A percentile compares a stretch with the other conserved stretches of the same genome.
These are phyloP conservation scores for Rhopalosiphum maidis DNA, from an alignment of 1,140 invertebrate genomes.

Conservation along the genomic window DNA sequence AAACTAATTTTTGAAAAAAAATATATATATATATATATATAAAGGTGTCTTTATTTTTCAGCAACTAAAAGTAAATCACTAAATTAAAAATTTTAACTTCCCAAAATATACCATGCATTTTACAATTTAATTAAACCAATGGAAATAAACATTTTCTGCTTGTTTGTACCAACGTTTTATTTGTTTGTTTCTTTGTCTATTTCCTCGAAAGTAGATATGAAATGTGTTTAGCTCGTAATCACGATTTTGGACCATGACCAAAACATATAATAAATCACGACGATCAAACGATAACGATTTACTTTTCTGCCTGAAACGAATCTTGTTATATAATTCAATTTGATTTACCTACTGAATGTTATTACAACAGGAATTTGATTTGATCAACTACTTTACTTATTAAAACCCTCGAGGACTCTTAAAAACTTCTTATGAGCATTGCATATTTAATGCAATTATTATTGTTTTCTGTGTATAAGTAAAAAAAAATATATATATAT, in stretches of 20 bases:
- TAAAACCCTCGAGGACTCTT: not conserved
- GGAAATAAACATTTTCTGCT: not conserved
- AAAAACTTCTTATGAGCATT: not conserved
- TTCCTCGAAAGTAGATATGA: not conserved
- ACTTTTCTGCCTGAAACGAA: not conserved
- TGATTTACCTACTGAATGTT: not conserved
- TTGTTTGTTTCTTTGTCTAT: not conserved
- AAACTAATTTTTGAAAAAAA: not conserved
- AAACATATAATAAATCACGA: not conserved
- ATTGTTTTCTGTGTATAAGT: too few relatives aligned
- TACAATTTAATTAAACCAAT: not conserved
- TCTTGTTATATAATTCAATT: not conserved
- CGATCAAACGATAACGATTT: not conserved
- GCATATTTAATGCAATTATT: not conserved
- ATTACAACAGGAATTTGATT: not conserved
- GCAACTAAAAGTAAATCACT: not conserved
- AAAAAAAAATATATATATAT: too few relatives aligned
- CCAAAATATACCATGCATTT: not conserved
- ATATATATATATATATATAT: not conserved
- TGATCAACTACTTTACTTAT: not conserved
- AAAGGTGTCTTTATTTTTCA: not conserved
- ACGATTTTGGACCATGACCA: not conserved
- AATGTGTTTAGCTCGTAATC: not conserved
- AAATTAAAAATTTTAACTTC: not conserved
- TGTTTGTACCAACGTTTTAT: not conserved